Evolutionary conservation across 2,797 vertebrate species (phyloP), one percentile per base, ranked within the genome.

Genomic region (Nannoperca australis): DNA sequence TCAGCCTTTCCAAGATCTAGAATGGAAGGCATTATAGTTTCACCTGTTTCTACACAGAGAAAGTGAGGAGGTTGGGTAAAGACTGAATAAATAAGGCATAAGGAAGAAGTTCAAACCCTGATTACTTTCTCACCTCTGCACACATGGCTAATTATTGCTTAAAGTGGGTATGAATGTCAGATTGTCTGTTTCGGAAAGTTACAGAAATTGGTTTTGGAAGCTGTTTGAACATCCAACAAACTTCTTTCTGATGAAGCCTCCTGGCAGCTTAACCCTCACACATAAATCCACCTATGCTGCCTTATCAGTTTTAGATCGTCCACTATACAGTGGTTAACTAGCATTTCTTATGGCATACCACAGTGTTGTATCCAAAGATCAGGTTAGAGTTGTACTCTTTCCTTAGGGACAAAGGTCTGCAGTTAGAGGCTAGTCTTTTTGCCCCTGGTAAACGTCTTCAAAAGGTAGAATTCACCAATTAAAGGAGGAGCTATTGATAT

Each of bases 401-500:
- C 4, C 34, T 53, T 0, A 11, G 3, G 11, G 42, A 17, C 2
- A 1, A 12, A 2, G 13, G 27, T 56, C 32, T 38, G 10, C 8
- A 49, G 30, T 17, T 15, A 18, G 22, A 50, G 13, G 14, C 24
- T 38, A 7, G 4, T 30, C 55, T 68, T 14, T 8, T 13, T 51
- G 56, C 22, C 70, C 67, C 85, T 68, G 60, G 45, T 12, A 70
- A 77, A 79, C 61, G 53, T 80, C 75, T 55, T 78, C 70, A 50
- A n/a, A 70, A 51, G 18, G 49, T 73, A 73, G 55, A 77, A 89
- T 83, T 82, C 58, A 59, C 27, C 34, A 12, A 32, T 36, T 36
- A 34, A 74, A 60, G 54, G 27, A 76, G 58, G 22, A 72, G 34
- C 64, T 38, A 73, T 76, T 87, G 86, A 78, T 88, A 79, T 89